Evolutionary conservation across 2,113 vertebrate genomes (phyloP), one percentile per base, ranked within the genome.

Genomic region (Recurvirostra avosetta): DNA sequence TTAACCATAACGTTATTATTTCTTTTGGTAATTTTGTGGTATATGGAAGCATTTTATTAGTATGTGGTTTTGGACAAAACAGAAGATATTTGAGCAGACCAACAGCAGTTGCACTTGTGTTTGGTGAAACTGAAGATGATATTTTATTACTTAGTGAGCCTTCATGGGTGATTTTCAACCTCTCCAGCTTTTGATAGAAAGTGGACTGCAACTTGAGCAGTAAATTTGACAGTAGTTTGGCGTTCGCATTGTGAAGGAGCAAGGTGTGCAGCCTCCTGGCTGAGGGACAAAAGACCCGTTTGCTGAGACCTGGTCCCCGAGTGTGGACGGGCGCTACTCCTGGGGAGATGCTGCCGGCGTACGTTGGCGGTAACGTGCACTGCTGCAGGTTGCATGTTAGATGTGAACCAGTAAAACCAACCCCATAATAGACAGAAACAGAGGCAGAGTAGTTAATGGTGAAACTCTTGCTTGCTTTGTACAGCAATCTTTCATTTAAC

Each of bases 221-320:
- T 20, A 4, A 8, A 7, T 9, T 6, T 13, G 72, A 4, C 4
- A 4, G 36, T 2, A 4, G 21, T 7, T 7, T 41, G 73, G 63
- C 6, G 41, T 21, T 81, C 26, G 1, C 2, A 0, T 1, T 10
- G 12, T 17, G 32, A 7, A 2, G 2, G 68, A 36, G 15, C 4
- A 3, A 5, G 29, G 6, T 3, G 11, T 20, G 49, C 23, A 58
- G 55, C 25, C 13, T 17, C 32, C 45, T 6, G 29, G 6, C 3
- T 1, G 45, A 34, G 14, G 80, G 65, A 15, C 22, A 5, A 25
- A 6, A 14, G 13, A 43, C 12, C 25, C 2, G 10, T 14, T 22
- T n/a, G 53, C 67, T 7, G 18, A 11, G 27, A 36, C 4, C 29
- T 1, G 0, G 59, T 19, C 65, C 17, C 9, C 1, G 1, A 53